Base-by-base conservation (phyloP, 2,888 invertebrate genomes). In the Brassicogethes aeneus region DNA sequence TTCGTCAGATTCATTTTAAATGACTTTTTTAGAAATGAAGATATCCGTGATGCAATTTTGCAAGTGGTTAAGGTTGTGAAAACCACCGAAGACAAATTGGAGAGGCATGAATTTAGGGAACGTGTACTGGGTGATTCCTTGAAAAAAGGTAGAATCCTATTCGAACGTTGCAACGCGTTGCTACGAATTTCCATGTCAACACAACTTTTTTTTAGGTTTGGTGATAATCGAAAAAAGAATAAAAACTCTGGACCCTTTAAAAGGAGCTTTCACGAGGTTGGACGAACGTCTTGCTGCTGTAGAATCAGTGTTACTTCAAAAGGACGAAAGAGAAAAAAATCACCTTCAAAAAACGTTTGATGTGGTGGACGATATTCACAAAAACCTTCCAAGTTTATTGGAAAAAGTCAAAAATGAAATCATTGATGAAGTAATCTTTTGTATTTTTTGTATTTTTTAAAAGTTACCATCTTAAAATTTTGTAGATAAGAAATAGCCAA, bases 81-180 rank as follows among this genome's bases (percentile, higher is more conserved):
- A 34, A 75, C 79, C 30, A 77, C 85, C 37, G 87, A 86, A 47
- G 86, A 85, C 59, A 90, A 89, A 68, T 64, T 91, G 46, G 89
- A 90, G 59, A 71, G 90, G 12, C 90, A 91, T 64, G 90, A 91
- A 63, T 80, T 77, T 54, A 72, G 91, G 8, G 89, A 90, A 64
- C 76, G 85, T 48, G 79, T 80, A 1, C 68, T 88, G 15, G 88
- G 86, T 0, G 89, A 90, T 42, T 76, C 85, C 50, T 60, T 89
- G 38, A 89, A 88, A 68, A 84, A 82, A 61, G 78, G 80, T 36
- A 67, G 23, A 23, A 10, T 23, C 5, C n/a, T n/a, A n/a, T n/a
- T n/a, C n/a, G n/a, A n/a, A n/a, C n/a, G n/a, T n/a, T n/a, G n/a
- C n/a, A n/a, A n/a, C n/a, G n/a, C n/a, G n/a, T n/a, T n/a, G n/a